Conservation (phyloP, 2,888 invertebrate genomes). For the Orchesella flavescens region DNA sequence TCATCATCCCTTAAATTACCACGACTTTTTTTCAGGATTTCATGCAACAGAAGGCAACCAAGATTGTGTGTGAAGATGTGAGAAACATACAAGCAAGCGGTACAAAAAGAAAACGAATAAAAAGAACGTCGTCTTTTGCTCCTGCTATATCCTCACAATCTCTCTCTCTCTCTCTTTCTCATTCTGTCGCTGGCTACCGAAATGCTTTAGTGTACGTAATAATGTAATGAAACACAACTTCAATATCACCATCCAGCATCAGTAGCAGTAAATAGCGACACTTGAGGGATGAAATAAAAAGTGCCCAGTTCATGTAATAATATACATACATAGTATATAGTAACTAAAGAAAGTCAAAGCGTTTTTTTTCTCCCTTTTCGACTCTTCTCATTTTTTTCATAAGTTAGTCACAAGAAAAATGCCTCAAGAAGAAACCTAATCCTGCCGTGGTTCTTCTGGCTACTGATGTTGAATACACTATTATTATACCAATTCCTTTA, state of each 20-base stretch:
- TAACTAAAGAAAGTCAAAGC: background rate
- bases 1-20: background rate
- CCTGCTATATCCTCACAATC: no score
- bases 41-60: background rate
- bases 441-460: background rate
- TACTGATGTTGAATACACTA: slow-evolving; percentile 15
- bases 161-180: background rate
- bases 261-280: background rate
- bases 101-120: background rate
- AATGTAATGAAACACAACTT: background rate
- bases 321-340: background rate
- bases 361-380: no score
- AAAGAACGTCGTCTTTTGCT: background rate
- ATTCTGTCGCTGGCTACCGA: background rate
- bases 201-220: background rate
- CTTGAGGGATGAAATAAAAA: background rate
- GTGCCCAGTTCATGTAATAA: background rate
- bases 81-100: background rate
- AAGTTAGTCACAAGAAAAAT: slow-evolving; percentile 27
- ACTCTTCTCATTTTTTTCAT: background rate
- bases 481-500: slow-evolving; percentile 14
- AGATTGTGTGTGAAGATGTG: background rate
- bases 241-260: background rate
- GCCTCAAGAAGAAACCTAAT: slow-evolving; percentile 23
- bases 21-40: background rate